Evolutionary conservation across 2,888 invertebrate genomes (phyloP), one percentile per base, ranked within the genome.

Genomic region (Plagiodera versicolora): DNA sequence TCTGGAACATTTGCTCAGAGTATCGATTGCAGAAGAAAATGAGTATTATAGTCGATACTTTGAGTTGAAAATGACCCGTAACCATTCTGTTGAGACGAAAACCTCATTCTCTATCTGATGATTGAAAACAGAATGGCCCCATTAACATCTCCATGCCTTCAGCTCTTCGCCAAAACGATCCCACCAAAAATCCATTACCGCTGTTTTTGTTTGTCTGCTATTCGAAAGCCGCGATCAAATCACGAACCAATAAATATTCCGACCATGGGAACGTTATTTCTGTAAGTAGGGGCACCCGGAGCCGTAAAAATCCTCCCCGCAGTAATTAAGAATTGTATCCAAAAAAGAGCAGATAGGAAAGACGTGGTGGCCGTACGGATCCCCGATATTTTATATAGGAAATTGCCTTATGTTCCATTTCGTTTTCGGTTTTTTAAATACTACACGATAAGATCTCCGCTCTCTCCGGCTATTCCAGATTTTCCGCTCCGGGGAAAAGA

Each of bases 301-400:
- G 30, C 52, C 14, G 61, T 65, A 65, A 66, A 66, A 67, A 66
- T 55, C 61, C 58, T 68, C 72, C 69, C 67, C 63, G 59, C 69
- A 69, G 74, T 74, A 74, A 74, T 74, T 74, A 74, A 73, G 73
- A 72, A 73, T 74, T 73, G 75, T 75, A 75, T 75, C 75, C 74
- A 75, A 76, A 76, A 76, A 76, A 74, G 71, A 66, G 67, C 70
- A 73, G 71, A 72, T 70, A 71, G 71, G 72, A 74, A 71, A 72
- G 72, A 75, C 74, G 72, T 73, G 74, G 72, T 73, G 69, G 75
- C 74, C 74, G 72, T 76, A 76, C 74, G 75, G 74, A 75, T 75
- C 72, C 75, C 70, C 75, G 75, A 75, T 73, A 72, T 74, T 75
- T 74, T 75, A 75, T 39, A 39, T 75, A 75, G 75, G 74, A 75